Percentiles rank a stretch among this genome's conserved stretches.
Conservation (phyloP, 37 sponge, comb jelly and placozoan genomes). For the Petrosia ficiformis region DNA sequence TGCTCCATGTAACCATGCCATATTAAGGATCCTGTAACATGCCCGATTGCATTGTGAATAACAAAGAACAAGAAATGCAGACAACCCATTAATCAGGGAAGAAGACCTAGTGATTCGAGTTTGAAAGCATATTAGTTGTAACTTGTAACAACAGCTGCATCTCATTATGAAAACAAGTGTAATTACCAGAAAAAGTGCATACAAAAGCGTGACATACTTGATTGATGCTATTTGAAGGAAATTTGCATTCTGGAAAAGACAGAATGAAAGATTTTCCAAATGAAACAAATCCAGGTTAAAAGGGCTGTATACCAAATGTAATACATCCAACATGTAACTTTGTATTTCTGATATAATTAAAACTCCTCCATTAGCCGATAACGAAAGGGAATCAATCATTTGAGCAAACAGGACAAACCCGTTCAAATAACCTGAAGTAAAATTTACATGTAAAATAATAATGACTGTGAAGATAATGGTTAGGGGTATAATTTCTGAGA, state of each 20-base stretch:
- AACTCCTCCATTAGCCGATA: background rate
- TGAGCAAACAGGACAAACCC: slow-evolving; percentile 55
- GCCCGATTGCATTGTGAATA: slow-evolving; percentile 17
- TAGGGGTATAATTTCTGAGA: slow-evolving; percentile 42
- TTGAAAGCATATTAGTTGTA: background rate
- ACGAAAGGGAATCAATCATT: slow-evolving; percentile 27
- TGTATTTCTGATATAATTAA: background rate
- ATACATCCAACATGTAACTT: background rate
- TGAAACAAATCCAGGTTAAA: slow-evolving; percentile 51
- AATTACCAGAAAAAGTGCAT: slow-evolving; percentile 26
- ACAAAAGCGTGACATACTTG: slow-evolving; percentile 27
- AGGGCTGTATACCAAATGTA: slow-evolving; percentile 18
- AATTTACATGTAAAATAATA: slow-evolving; percentile 20
- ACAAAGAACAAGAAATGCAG: slow-evolving; percentile 32
- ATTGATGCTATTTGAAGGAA: slow-evolving; percentile 21
- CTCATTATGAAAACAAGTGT: background rate
- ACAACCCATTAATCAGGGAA: slow-evolving; percentile 13
- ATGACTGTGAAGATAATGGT: slow-evolving; percentile 24
- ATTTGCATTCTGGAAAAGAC: slow-evolving; percentile 29
- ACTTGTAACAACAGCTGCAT: background rate
- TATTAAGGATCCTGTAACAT: background rate
- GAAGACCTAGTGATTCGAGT: background rate
- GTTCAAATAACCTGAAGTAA: slow-evolving; percentile 35
- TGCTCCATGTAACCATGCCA: background rate
- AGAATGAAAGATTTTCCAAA: slow-evolving; percentile 29